A percentile compares a stretch with the other conserved stretches of the same genome.
Evolutionary conservation across 2,888 invertebrate genomes (phyloP).

Genomic region (Megamerina dolium): DNA sequence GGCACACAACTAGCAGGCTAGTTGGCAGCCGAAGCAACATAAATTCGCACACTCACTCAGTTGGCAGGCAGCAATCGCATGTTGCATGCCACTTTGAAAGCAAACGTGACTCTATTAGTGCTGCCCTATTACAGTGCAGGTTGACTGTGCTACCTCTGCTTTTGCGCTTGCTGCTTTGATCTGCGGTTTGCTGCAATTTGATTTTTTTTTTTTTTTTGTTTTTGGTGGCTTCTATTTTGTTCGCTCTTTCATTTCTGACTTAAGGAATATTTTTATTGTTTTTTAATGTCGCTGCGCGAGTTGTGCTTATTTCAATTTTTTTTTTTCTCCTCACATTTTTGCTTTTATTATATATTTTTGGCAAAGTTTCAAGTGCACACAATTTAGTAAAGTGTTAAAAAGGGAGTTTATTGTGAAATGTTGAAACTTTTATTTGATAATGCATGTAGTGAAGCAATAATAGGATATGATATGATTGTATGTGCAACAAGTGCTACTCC

Average conservation of each 20-base stretch:
- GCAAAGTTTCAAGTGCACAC: slow-evolving; percentile 21
- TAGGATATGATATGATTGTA: no score
- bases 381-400: slow-evolving; percentile 24
- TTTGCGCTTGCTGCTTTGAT: not conserved
- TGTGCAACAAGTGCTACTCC: no score
- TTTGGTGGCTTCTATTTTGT: slow-evolving; percentile 6
- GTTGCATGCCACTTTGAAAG: slow-evolving; percentile 42
- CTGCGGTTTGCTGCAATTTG: not conserved
- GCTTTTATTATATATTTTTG: slow-evolving; percentile 5
- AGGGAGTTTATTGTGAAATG: slow-evolving; percentile 22
- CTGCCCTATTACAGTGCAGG: slow-evolving; percentile 7
- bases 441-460: no score
- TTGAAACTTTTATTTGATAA: not conserved
- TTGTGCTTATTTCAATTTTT: slow-evolving; percentile 11
- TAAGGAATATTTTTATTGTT: slow-evolving; percentile 23
- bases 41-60: slow-evolving; percentile 8
- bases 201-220: not conserved
- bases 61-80: slow-evolving; percentile 43
- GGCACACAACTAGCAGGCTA: no score
- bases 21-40: slow-evolving; percentile 11
- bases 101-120: slow-evolving; percentile 43
- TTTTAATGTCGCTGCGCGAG: slow-evolving; percentile 16
- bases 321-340: not conserved
- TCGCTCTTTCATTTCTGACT: slow-evolving; percentile 11
- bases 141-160: not conserved